A percentile compares a stretch with the other conserved stretches of the same genome.
Evolutionary conservation across 2,797 vertebrate genomes (phyloP).

Genomic region (Alca torda): DNA sequence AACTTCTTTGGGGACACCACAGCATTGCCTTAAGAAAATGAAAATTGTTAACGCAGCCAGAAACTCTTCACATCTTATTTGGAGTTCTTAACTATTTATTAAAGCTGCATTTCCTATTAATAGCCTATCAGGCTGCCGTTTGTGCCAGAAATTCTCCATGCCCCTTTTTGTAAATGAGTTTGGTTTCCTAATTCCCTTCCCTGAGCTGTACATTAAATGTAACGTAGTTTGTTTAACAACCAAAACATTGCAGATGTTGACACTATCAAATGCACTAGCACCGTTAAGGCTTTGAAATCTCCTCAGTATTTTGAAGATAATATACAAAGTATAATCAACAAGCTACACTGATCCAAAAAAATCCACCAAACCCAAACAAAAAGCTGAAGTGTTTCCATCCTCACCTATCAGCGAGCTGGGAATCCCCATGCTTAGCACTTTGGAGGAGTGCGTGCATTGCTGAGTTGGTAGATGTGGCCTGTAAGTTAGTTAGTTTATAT

Average conservation of each 20-base stretch:
- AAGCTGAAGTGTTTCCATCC: not conserved
- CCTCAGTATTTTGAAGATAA: not conserved
- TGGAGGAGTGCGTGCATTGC: not conserved
- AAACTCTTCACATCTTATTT: not conserved
- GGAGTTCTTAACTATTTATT: not conserved
- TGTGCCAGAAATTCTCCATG: rapidly evolving
- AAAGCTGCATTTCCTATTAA: not conserved
- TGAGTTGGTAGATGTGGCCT: not conserved
- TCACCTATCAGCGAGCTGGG: not conserved
- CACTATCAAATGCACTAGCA: not conserved
- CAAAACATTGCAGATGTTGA: not conserved
- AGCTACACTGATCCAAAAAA: not conserved
- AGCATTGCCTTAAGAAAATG: not conserved
- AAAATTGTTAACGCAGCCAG: not conserved
- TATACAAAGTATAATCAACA: not conserved
- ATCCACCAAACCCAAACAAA: not conserved
- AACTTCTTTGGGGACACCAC: not conserved
- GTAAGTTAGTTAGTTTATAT: not conserved
- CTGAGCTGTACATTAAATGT: not conserved
- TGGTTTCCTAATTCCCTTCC: not conserved
- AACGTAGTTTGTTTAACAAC: not conserved
- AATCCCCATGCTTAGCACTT: not conserved
- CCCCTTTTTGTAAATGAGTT: not conserved
- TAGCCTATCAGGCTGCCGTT: not conserved
- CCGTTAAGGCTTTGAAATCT: not conserved